These are phyloP conservation scores for Trichosurus vulpecula DNA, from an alignment of 2,797 vertebrate species.

Conservation along the genomic window DNA sequence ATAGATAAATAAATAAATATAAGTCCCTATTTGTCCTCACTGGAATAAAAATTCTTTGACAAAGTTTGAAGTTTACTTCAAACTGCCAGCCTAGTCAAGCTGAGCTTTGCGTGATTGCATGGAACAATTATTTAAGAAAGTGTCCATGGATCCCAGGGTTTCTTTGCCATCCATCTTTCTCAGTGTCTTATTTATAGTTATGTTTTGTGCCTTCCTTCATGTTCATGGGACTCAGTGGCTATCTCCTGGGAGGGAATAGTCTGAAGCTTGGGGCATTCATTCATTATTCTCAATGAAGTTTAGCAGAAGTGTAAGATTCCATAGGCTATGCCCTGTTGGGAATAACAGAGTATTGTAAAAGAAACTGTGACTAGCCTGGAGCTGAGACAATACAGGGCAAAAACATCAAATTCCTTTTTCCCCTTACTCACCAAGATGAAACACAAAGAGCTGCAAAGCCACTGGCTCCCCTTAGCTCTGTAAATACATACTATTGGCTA, in stretches of 20 bases:
- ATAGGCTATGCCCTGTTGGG: background rate
- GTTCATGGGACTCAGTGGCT: background rate
- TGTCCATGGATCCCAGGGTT: background rate
- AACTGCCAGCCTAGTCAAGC: background rate
- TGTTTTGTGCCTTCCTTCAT: background rate
- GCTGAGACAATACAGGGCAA: background rate
- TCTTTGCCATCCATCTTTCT: background rate
- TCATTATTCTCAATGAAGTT: background rate
- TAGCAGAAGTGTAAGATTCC: background rate
- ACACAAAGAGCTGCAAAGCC: background rate
- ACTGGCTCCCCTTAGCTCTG: background rate
- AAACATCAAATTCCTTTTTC: background rate
- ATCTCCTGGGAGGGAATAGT: background rate
- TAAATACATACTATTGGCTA: background rate
- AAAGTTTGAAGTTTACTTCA: background rate
- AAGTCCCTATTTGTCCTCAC: background rate
- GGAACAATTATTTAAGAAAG: background rate
- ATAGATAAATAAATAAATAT: no score
- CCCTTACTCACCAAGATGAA: background rate
- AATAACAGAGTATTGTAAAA: background rate
- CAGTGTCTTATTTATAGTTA: background rate
- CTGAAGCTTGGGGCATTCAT: background rate
- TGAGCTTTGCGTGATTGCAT: background rate
- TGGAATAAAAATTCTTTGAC: background rate
- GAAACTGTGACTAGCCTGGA: background rate